Base-by-base conservation (phyloP, 2,113 vertebrate species). In the Hemiscyllium ocellatum region DNA sequence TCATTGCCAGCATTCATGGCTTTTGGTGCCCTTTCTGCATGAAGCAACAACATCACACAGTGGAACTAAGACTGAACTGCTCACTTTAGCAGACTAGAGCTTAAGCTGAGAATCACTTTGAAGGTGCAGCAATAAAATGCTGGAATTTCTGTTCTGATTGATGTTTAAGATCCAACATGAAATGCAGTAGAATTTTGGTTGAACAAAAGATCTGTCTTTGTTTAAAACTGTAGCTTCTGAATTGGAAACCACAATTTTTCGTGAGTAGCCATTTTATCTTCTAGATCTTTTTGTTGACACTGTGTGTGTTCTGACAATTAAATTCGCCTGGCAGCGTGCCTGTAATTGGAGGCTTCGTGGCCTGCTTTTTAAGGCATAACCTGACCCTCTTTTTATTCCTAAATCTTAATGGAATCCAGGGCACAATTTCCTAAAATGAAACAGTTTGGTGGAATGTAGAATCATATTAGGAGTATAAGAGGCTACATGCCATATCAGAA, bases 1-100 rank as follows among this genome's bases (percentile, higher is more conserved):
- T 42, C 78, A 83, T 83, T 83, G 78, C 78, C 78, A 83, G 20
- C 15, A 19, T 37, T 42, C 15, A 37, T 17, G 37, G 78, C n/a
- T 83, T 83, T 83, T n/a, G 37, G 78, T 42, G 42, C 78, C n/a
- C 78, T 37, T 20, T 83, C 78, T 19, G 78, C 78, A 83, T 20
- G 78, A 83, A 83, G 78, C 78, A 80, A 83, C n/a, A 5, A 83
- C 78, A 83, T 83, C 78, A 83, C 78, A 83, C 78, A 83, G 78
- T 83, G 78, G 78, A 83, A 83, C 2, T 5, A 13, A n/a, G 78
- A 19, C n/a, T 83, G n/a, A 19, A 83, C 13, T 83, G 78, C 78
- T 83, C 78, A 83, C 19, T 83, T 83, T 42, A 83, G 78, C n/a
- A 83, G 29, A 37, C 76, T n/a, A 80, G 1, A 80, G 12, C n/a